These are phyloP conservation scores for Heteractis magnifica DNA, from an alignment of 92 coral and sea anemone genomes.

Conservation along the genomic window DNA sequence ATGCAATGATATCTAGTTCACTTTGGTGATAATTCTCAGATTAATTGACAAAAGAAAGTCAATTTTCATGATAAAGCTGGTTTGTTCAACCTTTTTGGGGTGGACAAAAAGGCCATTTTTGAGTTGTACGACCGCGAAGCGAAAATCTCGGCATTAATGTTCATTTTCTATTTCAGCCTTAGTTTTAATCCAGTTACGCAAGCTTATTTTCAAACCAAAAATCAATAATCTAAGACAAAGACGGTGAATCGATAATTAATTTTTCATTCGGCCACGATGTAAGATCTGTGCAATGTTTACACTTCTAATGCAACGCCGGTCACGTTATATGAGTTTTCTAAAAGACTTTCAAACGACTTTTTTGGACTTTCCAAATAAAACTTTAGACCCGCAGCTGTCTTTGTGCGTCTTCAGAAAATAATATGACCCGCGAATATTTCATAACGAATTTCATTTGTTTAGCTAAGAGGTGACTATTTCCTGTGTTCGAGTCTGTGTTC, in stretches of 20 bases:
- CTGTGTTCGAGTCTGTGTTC: not conserved
- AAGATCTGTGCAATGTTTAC: not conserved
- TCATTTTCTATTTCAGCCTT: not conserved
- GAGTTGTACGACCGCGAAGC: not conserved
- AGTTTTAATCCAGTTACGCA: not conserved
- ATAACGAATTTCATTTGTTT: not conserved
- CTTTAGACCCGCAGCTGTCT: not conserved
- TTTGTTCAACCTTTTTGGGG: not conserved
- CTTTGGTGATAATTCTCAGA: conserved; percentile 21
- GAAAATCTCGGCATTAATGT: not conserved
- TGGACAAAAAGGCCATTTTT: not conserved
- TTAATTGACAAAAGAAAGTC: conserved; percentile 26
- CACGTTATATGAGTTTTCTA: not conserved
- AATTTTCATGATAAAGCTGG: conserved; percentile 5
- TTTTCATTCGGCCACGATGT: not conserved
- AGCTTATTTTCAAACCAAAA: not conserved
- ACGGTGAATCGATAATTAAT: not conserved
- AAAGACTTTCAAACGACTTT: not conserved
- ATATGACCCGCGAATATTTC: not conserved
- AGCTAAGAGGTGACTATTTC: not conserved
- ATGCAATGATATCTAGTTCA: conserved; percentile 11
- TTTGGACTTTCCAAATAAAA: not conserved
- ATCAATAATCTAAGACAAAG: not conserved
- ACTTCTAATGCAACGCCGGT: not conserved
- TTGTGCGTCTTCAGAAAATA: not conserved